These are phyloP conservation scores for Brachymystax lenok DNA, from an alignment of 2,797 vertebrate species.

Conservation along the genomic window DNA sequence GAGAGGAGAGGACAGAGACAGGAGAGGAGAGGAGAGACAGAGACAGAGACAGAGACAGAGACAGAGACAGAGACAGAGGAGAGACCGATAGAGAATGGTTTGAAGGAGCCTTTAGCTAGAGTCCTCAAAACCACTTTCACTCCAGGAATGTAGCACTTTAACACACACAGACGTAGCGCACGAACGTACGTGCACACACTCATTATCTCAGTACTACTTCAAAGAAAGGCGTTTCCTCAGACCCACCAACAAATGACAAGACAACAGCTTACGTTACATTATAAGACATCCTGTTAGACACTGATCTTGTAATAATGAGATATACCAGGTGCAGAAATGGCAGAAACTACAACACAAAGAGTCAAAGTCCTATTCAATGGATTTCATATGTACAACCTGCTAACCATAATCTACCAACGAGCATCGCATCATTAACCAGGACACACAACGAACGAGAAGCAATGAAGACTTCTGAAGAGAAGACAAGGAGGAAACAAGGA, in stretches of 20 bases:
- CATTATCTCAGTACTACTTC: constrained; percentile 51
- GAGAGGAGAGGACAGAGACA: constrained; percentile 52
- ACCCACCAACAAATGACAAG: constrained; percentile 62
- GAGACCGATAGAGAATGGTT: constrained; percentile 32
- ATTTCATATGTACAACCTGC: background rate
- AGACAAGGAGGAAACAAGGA: background rate
- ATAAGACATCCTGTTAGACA: constrained; percentile 61
- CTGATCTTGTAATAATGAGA: background rate
- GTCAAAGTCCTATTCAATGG: background rate
- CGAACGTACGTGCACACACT: background rate
- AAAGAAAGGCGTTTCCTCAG: constrained; percentile 65
- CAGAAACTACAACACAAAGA: background rate
- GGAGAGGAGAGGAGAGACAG: background rate
- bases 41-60: constrained; percentile 39
- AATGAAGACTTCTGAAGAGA: background rate
- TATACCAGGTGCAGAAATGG: background rate
- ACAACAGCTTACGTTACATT: constrained; percentile 69
- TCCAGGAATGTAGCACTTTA: constrained; percentile 47
- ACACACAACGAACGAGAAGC: too few relatives aligned
- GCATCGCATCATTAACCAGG: too few relatives aligned
- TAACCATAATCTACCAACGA: background rate
- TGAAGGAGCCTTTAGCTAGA: constrained; percentile 61
- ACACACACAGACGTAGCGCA: background rate
- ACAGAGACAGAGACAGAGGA: too few relatives aligned
- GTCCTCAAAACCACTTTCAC: constrained; percentile 45